Conservation (phyloP, 2,113 vertebrate genomes). For the Cervus canadensis region DNA sequence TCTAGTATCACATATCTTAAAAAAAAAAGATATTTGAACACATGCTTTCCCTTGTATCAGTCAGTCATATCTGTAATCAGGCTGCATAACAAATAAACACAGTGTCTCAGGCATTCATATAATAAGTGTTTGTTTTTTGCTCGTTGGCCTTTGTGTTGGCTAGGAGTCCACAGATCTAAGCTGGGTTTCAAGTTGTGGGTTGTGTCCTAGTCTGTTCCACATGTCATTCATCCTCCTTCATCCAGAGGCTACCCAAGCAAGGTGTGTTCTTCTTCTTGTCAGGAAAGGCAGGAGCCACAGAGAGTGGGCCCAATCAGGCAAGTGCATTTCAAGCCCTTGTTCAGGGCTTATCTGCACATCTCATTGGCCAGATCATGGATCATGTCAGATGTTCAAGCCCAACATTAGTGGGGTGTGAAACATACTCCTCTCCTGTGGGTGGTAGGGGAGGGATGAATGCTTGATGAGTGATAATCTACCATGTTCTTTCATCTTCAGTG, state of each 20-base stretch:
- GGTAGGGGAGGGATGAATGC: not conserved
- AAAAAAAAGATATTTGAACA: not conserved
- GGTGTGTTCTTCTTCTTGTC: not conserved
- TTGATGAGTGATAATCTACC: not conserved
- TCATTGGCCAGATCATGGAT: not conserved
- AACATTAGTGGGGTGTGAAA: not conserved
- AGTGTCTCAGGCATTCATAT: not conserved
- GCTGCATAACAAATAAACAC: not conserved
- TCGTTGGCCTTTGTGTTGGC: not conserved
- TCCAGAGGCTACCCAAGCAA: not conserved
- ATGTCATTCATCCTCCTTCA: not conserved
- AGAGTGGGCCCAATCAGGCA: not conserved
- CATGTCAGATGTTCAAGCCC: not conserved
- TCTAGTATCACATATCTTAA: not conserved
- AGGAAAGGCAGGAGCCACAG: not conserved
- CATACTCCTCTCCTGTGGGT: not conserved
- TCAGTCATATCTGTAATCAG: not conserved
- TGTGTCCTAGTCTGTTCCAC: not conserved
- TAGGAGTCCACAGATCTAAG: not conserved
- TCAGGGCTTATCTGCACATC: not conserved
- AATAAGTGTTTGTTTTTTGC: not conserved
- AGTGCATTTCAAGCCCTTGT: not conserved
- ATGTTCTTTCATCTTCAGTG: not conserved
- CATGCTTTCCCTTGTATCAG: not conserved
- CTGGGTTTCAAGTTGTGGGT: not conserved